A percentile compares a stretch with the other conserved stretches of the same genome.
Evolutionary conservation across 2,888 invertebrate genomes (phyloP).

Genomic region (Ophion ellenae): DNA sequence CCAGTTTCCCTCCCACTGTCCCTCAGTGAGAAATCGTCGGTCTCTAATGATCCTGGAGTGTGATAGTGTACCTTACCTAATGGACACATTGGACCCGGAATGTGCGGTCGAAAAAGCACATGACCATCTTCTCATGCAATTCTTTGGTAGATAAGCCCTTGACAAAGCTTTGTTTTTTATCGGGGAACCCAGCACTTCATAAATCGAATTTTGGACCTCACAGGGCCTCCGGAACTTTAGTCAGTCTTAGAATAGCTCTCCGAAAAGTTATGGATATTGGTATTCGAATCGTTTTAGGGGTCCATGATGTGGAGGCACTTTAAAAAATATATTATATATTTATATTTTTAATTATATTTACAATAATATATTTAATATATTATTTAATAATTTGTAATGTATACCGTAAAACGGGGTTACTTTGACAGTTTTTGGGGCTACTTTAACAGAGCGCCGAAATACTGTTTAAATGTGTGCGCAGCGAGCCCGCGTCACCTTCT

Average conservation of each 20-base stretch:
- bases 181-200: not conserved
- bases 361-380: too few relatives aligned
- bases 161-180: constrained; percentile 11
- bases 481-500: too few relatives aligned
- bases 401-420: too few relatives aligned
- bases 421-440: too few relatives aligned
- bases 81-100: constrained; percentile 22
- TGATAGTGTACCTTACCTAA: constrained; percentile 31
- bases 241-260: not conserved
- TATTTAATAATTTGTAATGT: too few relatives aligned
- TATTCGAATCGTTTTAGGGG: not conserved
- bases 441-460: too few relatives aligned
- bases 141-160: not conserved
- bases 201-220: not conserved
- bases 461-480: too few relatives aligned
- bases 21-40: constrained; percentile 20
- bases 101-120: constrained; percentile 14
- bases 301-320: too few relatives aligned
- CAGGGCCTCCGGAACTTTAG: not conserved
- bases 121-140: constrained; percentile 10
- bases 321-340: too few relatives aligned
- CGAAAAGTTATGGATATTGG: not conserved
- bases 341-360: too few relatives aligned
- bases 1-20: not conserved
- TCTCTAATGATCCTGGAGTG: constrained; percentile 46